phyloP scores from a whole-genome alignment of 2,797 vertebrate species.

The Pipistrellus pygmaeus region DNA sequence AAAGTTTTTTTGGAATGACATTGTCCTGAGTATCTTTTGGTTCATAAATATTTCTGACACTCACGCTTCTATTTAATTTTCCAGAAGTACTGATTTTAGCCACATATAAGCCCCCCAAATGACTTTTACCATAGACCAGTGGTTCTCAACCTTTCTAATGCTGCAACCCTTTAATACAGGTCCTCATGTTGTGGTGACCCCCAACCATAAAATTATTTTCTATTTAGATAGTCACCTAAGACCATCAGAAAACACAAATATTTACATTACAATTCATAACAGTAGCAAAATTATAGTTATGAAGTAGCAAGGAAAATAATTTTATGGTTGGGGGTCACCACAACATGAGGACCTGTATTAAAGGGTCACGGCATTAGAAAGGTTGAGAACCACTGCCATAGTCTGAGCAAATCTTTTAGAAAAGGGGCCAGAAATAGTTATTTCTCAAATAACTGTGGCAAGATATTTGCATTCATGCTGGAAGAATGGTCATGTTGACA shows the following conservation, averaged over 20 bases:
- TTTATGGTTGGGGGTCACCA: too few relatives aligned
- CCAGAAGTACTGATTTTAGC: constrained; percentile 7
- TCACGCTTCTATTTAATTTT: constrained; percentile 40
- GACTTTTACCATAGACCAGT: not conserved
- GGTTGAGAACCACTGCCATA: not conserved
- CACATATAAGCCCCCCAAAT: not conserved
- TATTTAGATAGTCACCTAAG: too few relatives aligned
- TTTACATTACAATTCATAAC: too few relatives aligned
- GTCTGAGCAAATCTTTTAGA: constrained; percentile 66
- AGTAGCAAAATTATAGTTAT: too few relatives aligned
- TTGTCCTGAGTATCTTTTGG: constrained; percentile 36
- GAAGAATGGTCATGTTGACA: constrained; percentile 27
- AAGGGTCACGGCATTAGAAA: too few relatives aligned
- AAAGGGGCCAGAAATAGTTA: not conserved
- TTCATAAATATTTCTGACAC: constrained; percentile 64
- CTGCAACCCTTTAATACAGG: too few relatives aligned
- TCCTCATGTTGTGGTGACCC: too few relatives aligned
- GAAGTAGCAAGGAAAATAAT: too few relatives aligned
- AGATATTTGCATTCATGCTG: not conserved
- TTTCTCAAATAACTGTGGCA: not conserved
- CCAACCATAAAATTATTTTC: too few relatives aligned
- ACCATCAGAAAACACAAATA: too few relatives aligned
- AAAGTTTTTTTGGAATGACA: constrained; percentile 64
- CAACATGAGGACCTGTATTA: too few relatives aligned
- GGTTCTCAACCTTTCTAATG: too few relatives aligned